A percentile compares a stretch with the other conserved stretches of the same genome.
phyloP scores from a whole-genome alignment of 2,797 vertebrate species.

The Ceyx erithaca region DNA sequence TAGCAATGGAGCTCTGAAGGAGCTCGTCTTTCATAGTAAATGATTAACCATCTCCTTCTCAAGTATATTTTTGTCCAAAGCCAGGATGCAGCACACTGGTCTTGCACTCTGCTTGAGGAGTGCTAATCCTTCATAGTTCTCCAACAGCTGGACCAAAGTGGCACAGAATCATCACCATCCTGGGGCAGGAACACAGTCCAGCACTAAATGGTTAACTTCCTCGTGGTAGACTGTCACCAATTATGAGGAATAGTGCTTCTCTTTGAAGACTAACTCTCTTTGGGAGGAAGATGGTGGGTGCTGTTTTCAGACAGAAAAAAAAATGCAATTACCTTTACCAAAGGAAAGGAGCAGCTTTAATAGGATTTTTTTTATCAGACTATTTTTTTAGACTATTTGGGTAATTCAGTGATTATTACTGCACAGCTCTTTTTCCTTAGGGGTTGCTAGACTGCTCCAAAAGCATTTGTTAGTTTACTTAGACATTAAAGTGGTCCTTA shows the following conservation, averaged over 20 bases:
- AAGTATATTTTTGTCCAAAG: background rate
- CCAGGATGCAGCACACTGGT: background rate
- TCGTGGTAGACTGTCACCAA: background rate
- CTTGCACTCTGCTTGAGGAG: background rate
- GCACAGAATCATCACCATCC: accelerated
- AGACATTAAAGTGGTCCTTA: slow-evolving; percentile 59
- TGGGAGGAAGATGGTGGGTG: background rate
- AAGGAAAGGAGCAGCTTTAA: slow-evolving; percentile 14
- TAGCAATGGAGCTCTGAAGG: background rate
- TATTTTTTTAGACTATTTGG: slow-evolving; percentile 46
- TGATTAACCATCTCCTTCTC: background rate
- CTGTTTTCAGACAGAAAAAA: background rate
- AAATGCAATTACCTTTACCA: slow-evolving; percentile 25
- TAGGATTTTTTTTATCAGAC: slow-evolving; percentile 44
- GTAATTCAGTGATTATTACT: slow-evolving; percentile 59
- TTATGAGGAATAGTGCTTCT: background rate
- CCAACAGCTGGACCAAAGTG: accelerated
- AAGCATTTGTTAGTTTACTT: slow-evolving; percentile 63
- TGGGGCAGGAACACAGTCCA: background rate
- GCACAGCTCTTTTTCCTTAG: slow-evolving; percentile 39
- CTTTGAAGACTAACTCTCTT: background rate
- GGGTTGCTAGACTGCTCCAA: slow-evolving; percentile 33
- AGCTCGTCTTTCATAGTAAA: background rate
- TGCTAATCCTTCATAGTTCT: background rate
- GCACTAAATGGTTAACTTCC: background rate